Conservation (phyloP, 2,797 vertebrate species). For the Eurystomus glaucurus region DNA sequence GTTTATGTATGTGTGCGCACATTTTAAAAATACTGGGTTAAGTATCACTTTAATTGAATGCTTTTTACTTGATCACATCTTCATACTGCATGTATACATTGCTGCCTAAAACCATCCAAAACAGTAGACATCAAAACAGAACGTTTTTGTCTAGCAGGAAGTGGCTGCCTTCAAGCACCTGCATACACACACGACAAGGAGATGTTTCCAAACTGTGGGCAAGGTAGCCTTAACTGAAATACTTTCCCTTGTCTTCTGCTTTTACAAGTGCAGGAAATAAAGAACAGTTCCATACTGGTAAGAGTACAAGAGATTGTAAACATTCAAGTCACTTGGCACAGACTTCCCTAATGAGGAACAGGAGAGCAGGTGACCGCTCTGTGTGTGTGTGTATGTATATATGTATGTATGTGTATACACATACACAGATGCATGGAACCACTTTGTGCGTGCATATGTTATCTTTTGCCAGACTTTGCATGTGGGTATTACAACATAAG, state of each 20-base stretch:
- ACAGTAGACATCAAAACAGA: neutral
- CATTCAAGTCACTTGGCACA: neutral
- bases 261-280: neutral
- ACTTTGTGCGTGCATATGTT: neutral
- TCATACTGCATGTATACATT: neutral
- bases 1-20: neutral
- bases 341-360: neutral
- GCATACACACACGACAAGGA: neutral
- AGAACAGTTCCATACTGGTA: neutral
- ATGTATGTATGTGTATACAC: accelerated
- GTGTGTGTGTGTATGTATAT: too few relatives aligned
- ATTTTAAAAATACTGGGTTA: neutral
- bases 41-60: neutral
- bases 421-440: neutral
- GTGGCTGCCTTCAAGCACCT: conserved; percentile 32
- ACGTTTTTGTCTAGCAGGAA: conserved; percentile 37
- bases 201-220: conserved; percentile 20
- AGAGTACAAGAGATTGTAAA: neutral
- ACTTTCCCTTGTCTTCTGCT: neutral
- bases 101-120: neutral
- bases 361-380: neutral
- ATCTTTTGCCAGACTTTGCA: neutral
- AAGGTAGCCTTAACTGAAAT: conserved; percentile 1
- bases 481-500: neutral
- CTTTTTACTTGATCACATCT: neutral